A percentile compares a stretch with the other conserved stretches of the same genome.
Evolutionary conservation across 2,888 invertebrate species (phyloP).

Genomic region (Plebejus anna): DNA sequence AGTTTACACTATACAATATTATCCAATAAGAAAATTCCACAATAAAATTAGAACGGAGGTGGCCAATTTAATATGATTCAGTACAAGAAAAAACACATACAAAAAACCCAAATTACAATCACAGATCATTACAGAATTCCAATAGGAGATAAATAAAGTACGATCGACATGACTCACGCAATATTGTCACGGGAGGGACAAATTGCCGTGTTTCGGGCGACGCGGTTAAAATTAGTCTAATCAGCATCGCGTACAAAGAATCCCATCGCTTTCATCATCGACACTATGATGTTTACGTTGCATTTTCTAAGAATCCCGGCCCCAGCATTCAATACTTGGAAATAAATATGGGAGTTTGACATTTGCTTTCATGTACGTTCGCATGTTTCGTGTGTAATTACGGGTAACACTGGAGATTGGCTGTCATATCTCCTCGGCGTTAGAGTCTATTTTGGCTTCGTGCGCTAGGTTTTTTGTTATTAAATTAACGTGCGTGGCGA

Average conservation of each 20-base stretch:
- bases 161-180: slow-evolving; percentile 39
- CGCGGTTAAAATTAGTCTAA: slow-evolving; percentile 71
- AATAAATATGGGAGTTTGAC: slow-evolving; percentile 80
- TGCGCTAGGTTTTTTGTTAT: slow-evolving; percentile 71
- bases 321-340: slow-evolving; percentile 78
- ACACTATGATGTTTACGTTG: slow-evolving; percentile 76
- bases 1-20: neutral
- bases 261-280: slow-evolving; percentile 79
- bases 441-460: slow-evolving; percentile 58
- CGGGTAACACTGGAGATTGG: slow-evolving; percentile 48
- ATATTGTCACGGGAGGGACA: slow-evolving; percentile 66
- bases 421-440: slow-evolving; percentile 52
- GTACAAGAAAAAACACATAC: slow-evolving; percentile 10
- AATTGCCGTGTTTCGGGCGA: slow-evolving; percentile 57
- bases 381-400: slow-evolving; percentile 76
- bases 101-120: slow-evolving; percentile 22
- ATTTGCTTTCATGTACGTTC: slow-evolving; percentile 78
- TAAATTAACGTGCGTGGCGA: slow-evolving; percentile 79
- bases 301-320: slow-evolving; percentile 70
- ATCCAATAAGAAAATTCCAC: slow-evolving; percentile 2
- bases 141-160: slow-evolving; percentile 36
- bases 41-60: neutral
- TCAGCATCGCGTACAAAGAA: slow-evolving; percentile 76
- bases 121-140: slow-evolving; percentile 38
- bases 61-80: neutral